Evolutionary conservation across 2,113 vertebrate genomes (phyloP).

Genomic region (Erythrocercus mccallii): DNA sequence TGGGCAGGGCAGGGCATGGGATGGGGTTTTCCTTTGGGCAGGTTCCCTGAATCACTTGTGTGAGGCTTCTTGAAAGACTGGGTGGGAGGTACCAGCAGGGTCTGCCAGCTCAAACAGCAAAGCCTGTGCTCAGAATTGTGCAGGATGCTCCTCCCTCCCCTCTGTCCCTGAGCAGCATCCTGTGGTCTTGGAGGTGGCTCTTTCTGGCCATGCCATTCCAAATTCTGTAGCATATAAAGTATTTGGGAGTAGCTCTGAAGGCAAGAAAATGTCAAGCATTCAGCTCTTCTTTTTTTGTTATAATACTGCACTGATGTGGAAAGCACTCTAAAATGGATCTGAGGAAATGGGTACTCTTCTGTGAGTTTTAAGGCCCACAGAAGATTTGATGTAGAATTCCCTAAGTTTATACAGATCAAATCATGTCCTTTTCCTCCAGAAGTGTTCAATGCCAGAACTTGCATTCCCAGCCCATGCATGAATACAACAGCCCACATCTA

Average conservation of each 20-base stretch:
- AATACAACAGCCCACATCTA: neutral
- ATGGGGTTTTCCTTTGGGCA: fast-evolving
- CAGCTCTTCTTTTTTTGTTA: neutral
- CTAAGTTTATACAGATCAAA: neutral
- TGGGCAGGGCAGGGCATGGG: fast-evolving
- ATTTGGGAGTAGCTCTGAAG: neutral
- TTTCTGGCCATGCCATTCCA: neutral
- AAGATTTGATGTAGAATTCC: neutral
- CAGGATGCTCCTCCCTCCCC: neutral
- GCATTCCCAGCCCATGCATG: neutral
- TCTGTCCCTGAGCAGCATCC: neutral
- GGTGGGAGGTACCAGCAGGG: neutral
- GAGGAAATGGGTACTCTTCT: neutral
- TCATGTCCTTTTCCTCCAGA: neutral
- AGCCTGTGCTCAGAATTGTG: neutral
- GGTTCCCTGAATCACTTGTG: neutral
- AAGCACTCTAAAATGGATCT: neutral
- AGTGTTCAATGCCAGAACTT: neutral
- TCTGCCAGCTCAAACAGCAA: neutral
- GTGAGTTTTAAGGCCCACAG: neutral
- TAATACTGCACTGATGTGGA: neutral
- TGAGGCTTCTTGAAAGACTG: neutral
- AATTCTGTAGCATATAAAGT: neutral
- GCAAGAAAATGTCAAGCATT: neutral
- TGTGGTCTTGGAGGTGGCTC: neutral